phyloP scores from a whole-genome alignment of 2,113 vertebrate genomes.

The Vidua chalybeata region DNA sequence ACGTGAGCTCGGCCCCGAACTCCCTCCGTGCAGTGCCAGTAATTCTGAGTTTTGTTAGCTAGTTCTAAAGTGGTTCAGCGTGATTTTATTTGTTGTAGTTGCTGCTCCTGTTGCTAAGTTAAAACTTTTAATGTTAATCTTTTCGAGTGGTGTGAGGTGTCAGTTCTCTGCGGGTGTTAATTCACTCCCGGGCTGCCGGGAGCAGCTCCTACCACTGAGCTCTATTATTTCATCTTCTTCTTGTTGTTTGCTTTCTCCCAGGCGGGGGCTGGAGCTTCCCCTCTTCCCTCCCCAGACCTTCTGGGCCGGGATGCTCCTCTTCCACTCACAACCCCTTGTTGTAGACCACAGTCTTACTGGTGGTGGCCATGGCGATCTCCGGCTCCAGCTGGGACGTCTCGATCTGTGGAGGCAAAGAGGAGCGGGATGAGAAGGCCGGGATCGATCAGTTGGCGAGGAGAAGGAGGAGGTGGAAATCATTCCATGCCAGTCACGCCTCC shows the following conservation, averaged over 20 bases:
- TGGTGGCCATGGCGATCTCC: slow-evolving; percentile 84
- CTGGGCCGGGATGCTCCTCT: not conserved
- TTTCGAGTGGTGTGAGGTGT: slow-evolving; percentile 37
- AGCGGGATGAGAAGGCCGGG: not conserved
- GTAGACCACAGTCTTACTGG: slow-evolving; percentile 83
- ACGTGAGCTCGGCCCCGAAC: not conserved
- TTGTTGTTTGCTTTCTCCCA: not conserved
- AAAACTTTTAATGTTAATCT: slow-evolving; percentile 64
- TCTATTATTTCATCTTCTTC: not conserved
- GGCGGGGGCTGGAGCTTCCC: not conserved
- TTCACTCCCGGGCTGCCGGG: not conserved
- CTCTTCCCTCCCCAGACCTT: not conserved
- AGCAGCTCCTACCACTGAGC: not conserved
- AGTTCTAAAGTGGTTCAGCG: not conserved
- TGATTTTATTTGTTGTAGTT: not conserved
- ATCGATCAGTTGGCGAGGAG: not conserved
- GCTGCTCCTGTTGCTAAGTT: slow-evolving; percentile 55
- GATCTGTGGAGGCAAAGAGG: slow-evolving; percentile 76
- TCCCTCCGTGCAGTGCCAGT: not conserved
- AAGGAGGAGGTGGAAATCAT: not conserved
- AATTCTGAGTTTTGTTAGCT: not conserved
- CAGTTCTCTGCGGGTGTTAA: slow-evolving; percentile 58
- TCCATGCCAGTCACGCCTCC: not conserved
- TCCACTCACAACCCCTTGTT: slow-evolving; percentile 88
- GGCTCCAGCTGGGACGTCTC: slow-evolving; percentile 85